These are phyloP conservation scores for Mamestra configurata DNA, from an alignment of 1,140 invertebrate species.

Conservation along the genomic window DNA sequence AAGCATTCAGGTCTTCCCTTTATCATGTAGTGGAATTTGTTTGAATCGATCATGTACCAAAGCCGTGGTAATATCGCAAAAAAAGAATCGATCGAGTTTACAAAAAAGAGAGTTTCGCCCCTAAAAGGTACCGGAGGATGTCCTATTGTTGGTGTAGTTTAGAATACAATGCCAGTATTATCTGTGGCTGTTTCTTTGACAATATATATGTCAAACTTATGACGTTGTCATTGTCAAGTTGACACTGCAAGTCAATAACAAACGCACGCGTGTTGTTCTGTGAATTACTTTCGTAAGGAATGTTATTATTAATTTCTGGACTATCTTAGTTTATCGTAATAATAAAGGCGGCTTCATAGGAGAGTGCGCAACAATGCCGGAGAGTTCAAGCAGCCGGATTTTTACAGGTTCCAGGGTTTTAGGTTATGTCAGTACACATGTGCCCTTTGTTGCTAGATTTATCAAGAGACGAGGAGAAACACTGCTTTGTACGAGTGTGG, in stretches of 20 bases:
- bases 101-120: no score
- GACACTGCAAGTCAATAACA: slow-evolving; percentile 21
- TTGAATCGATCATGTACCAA: no score
- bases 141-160: no score
- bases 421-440: slow-evolving; percentile 97
- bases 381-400: slow-evolving; percentile 91
- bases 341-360: neutral
- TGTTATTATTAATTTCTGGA: neutral
- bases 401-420: slow-evolving; percentile 94
- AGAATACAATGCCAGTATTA: no score
- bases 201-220: neutral
- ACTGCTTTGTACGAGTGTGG: slow-evolving; percentile 96
- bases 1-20: no score
- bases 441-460: slow-evolving; percentile 95
- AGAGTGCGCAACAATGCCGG: slow-evolving; percentile 62
- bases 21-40: no score
- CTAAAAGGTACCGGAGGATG: no score
- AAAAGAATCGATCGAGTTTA: no score
- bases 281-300: neutral
- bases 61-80: no score
- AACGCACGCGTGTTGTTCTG: slow-evolving; percentile 30
- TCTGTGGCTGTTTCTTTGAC: neutral
- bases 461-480: slow-evolving; percentile 96
- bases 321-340: neutral
- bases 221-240: neutral